Evolutionary conservation across 2,888 invertebrate species (phyloP), one percentile per base, ranked within the genome.

Genomic region (Lapara coniferarum): DNA sequence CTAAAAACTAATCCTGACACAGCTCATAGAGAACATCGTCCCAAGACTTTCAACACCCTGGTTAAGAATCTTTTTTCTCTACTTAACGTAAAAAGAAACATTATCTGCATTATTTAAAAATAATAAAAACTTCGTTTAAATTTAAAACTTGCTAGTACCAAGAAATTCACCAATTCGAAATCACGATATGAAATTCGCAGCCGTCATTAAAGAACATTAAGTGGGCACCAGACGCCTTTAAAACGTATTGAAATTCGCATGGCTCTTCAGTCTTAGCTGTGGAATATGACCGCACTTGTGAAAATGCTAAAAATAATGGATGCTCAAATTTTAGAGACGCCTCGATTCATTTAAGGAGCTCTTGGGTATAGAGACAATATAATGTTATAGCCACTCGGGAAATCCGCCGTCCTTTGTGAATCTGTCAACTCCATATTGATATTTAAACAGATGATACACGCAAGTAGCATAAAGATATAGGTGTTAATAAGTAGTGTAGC

Each of bases 271-370:
- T 46, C 57, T 69, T 68, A 73, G 69, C 74, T 69, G 72, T 70
- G 70, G 76, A 77, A 78, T 78, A 75, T 75, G 72, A 78, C 76
- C 74, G 76, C 78, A 77, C 81, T 81, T 76, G 72, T 72, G 73
- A 78, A 81, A 79, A 75, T 77, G 72, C 49, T 46, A 49, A 81
- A 81, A 81, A 83, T 83, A 80, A 53, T 53, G 78, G 83, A 78
- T 79, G 78, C 78, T 79, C 76, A 80, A 81, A 78, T 78, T 82
- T 78, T 77, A 77, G 79, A 81, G 78, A 75, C 72, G 74, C 81
- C 84, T 75, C 78, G 77, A 77, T 77, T 80, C 77, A 75, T 63
- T 63, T 80, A 78, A 85, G 84, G 78, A 78, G 77, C 53, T 52
- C 53, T 53, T 52, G 44, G 19, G 59, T 44, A 44, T 44, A 44